Base-by-base conservation (phyloP, 2,113 vertebrate species). In the Daubentonia madagascariensis region DNA sequence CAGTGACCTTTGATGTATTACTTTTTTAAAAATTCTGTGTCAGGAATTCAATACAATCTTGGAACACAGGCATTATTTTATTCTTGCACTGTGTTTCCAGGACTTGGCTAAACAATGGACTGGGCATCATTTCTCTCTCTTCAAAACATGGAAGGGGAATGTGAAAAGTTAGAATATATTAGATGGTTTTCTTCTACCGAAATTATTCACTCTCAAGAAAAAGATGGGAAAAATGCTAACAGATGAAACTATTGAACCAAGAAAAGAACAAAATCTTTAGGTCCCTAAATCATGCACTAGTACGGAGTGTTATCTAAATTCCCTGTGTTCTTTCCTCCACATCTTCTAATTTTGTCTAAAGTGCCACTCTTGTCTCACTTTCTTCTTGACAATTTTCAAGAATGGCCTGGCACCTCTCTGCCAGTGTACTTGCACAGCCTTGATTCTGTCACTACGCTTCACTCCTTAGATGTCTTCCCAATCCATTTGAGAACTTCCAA, bases 1-100 rank as follows among this genome's bases (percentile, higher is more conserved):
- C 45, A 61, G 40, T 97, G 96, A 94, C 89, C 72, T 98, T 97
- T 96, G 52, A 73, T 68, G 80, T 83, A 78, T 91, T 48, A 23
- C 25, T n/a, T 70, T 72, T 95, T 59, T 11, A 5, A 68, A 80
- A 61, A 80, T 84, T 89, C 28, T 81, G 80, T 94, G 76, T 95
- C 59, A 89, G 43, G 45, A 85, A 94, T 95, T 63, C 48, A 28
- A 17, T n/a, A 85, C 5, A 67, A 6, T 93, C 45, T 61, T n/a
- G 72, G 81, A 93, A 92, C 30, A 93, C 43, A 83, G 40, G 59
- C 48, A 48, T 85, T 63, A 81, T 91, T 97, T 95, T 81, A 96
- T 68, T 97, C 40, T 48, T 70, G 8, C 48, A 50, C 16, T 65
- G 7, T 85, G 20, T 87, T 92, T 92, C 70, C 28, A 97, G 67